These are phyloP conservation scores for Lypha dubia DNA, from an alignment of 2,888 invertebrate species.

Conservation along the genomic window DNA sequence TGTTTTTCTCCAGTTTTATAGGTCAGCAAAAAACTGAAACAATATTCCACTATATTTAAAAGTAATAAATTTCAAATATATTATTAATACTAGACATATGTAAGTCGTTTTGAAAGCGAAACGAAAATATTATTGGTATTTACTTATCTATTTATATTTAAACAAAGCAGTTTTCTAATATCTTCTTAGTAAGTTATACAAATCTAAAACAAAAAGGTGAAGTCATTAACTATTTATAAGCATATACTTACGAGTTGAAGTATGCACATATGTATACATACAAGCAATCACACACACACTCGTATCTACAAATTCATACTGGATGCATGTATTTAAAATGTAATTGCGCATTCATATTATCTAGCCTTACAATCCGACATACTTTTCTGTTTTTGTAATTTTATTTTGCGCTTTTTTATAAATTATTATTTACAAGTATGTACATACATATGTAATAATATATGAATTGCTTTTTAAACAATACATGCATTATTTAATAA, in stretches of 20 bases:
- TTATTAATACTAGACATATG: background rate
- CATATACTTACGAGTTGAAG: conserved; percentile 3
- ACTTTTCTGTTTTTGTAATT: background rate
- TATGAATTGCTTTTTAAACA: conserved; percentile 50
- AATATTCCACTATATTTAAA: background rate
- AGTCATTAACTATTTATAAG: conserved; percentile 58
- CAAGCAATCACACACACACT: background rate
- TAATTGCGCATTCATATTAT: conserved; percentile 8
- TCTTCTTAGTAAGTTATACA: conserved; percentile 24
- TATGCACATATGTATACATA: background rate
- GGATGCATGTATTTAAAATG: background rate
- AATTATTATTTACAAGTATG: conserved; percentile 42
- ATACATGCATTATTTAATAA: conserved; percentile 46
- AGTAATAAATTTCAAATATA: background rate
- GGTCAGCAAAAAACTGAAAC: background rate
- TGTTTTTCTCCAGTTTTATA: background rate
- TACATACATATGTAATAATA: no score
- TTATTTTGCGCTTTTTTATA: conserved; percentile 11
- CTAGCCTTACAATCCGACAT: conserved; percentile 25
- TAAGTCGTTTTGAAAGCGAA: background rate
- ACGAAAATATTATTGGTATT: background rate
- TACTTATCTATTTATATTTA: background rate
- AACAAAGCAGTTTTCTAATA: conserved; percentile 18
- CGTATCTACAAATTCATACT: background rate
- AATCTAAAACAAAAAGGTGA: conserved; percentile 60